phyloP scores from a whole-genome alignment of 1,140 invertebrate genomes.

The Alviniconcha marisindica region DNA sequence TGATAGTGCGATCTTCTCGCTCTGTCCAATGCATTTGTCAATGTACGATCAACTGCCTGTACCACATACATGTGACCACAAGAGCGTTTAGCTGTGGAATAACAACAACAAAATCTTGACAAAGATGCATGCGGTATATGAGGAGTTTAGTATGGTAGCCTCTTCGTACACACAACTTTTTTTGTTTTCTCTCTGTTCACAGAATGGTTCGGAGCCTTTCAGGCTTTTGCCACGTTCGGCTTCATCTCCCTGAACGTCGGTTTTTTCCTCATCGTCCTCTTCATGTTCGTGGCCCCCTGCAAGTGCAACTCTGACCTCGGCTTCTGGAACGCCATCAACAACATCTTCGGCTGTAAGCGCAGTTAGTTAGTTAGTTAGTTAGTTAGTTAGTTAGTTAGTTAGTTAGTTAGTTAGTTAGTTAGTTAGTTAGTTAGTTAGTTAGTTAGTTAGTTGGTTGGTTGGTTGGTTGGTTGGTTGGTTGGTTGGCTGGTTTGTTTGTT shows the following conservation, averaged over 20 bases:
- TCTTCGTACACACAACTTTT: not conserved
- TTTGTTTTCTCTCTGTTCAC: not conserved
- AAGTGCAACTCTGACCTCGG: slow-evolving; percentile 2
- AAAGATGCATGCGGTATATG: too few species aligned
- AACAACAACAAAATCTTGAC: too few species aligned
- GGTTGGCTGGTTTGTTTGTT: not conserved
- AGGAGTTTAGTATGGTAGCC: too few species aligned
- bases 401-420: too few species aligned
- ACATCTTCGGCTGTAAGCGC: not conserved
- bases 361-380: not conserved
- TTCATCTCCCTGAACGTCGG: slow-evolving; percentile 39
- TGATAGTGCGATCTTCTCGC: too few species aligned
- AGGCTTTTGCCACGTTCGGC: slow-evolving; percentile 41
- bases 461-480: not conserved
- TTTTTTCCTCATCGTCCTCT: slow-evolving; percentile 29
- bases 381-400: too few species aligned
- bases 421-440: not conserved
- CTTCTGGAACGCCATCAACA: slow-evolving; percentile 13
- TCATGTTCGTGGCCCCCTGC: slow-evolving; percentile 7
- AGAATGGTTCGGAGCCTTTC: slow-evolving; percentile 39
- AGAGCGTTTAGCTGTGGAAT: too few species aligned
- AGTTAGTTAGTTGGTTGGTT: not conserved
- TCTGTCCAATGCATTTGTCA: too few species aligned
- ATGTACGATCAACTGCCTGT: too few species aligned
- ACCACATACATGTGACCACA: too few species aligned